Evolutionary conservation across 2,113 vertebrate species (phyloP).

Genomic region (Junco hyemalis): DNA sequence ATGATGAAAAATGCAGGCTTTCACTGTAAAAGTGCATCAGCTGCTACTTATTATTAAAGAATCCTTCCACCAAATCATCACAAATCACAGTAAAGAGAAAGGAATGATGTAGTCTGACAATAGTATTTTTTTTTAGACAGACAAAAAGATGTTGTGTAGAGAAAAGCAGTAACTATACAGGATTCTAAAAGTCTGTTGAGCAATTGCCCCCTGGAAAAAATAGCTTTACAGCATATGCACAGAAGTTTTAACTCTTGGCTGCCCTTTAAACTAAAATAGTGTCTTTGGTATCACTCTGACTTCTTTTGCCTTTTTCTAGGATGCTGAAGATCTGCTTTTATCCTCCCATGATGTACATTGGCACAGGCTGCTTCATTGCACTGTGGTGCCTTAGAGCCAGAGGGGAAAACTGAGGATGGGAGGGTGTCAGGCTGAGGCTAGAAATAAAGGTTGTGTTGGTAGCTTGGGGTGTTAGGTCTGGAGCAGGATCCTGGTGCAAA

Average conservation of each 20-base stretch:
- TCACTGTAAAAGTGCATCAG: constrained; percentile 47
- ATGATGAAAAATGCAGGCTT: constrained; percentile 56
- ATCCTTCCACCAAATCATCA: constrained; percentile 22
- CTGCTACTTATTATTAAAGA: constrained; percentile 38
- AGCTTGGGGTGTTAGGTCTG: not conserved
- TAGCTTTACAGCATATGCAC: not conserved
- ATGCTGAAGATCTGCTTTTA: not conserved
- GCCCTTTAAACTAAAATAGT: not conserved
- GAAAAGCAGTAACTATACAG: not conserved
- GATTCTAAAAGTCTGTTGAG: constrained; percentile 23
- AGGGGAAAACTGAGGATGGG: not conserved
- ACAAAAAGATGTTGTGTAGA: not conserved
- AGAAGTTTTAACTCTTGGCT: constrained; percentile 27
- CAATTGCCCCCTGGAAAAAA: constrained; percentile 14
- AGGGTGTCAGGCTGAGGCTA: not conserved
- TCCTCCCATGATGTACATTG: not conserved
- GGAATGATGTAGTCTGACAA: not conserved
- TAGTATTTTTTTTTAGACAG: not conserved
- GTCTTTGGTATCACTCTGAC: not conserved
- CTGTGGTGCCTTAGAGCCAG: fast-evolving
- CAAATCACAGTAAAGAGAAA: not conserved
- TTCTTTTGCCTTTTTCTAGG: not conserved
- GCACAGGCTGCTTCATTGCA: not conserved
- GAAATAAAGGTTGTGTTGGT: not conserved
- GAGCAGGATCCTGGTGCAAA: not conserved